A percentile compares a stretch with the other conserved stretches of the same genome.
Conservation (phyloP, 2,797 vertebrate genomes). For the Sciaenops ocellatus region DNA sequence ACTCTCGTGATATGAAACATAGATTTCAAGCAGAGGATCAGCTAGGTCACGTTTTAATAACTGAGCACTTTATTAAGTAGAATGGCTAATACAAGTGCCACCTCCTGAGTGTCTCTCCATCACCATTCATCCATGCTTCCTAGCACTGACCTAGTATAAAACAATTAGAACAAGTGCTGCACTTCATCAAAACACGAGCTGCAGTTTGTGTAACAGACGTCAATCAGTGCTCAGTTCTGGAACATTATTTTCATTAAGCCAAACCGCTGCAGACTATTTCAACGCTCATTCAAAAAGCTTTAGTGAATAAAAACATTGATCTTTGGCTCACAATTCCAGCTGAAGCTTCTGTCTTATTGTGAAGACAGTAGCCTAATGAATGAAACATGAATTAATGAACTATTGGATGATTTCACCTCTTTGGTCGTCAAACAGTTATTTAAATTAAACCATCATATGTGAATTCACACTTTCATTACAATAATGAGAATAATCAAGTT, state of each 20-base stretch:
- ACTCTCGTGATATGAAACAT: constrained; percentile 5
- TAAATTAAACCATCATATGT: too few species aligned
- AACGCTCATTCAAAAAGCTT: constrained; percentile 18
- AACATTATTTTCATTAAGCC: not conserved
- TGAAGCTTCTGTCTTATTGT: not conserved
- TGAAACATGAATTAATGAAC: too few species aligned
- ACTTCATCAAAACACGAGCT: constrained; percentile 12
- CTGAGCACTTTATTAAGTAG: constrained; percentile 9
- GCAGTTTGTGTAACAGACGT: constrained; percentile 4
- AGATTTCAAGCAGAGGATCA: constrained; percentile 8
- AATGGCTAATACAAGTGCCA: constrained; percentile 1
- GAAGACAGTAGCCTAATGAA: constrained; percentile 6
- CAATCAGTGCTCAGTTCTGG: constrained; percentile 18
- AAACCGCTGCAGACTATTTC: constrained; percentile 4
- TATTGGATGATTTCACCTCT: too few species aligned
- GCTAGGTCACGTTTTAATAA: not conserved
- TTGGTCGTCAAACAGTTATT: too few species aligned
- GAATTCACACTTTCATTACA: too few species aligned
- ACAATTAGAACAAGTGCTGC: constrained; percentile 41
- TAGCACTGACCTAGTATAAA: constrained; percentile 15
- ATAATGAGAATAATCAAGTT: too few species aligned
- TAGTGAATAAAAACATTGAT: constrained; percentile 23
- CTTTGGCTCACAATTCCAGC: constrained; percentile 11
- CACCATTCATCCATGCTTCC: constrained; percentile 4
- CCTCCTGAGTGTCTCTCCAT: constrained; percentile 29